These are phyloP conservation scores for Sciurus vulgaris DNA, from an alignment of 2,797 vertebrate genomes.

Conservation along the genomic window DNA sequence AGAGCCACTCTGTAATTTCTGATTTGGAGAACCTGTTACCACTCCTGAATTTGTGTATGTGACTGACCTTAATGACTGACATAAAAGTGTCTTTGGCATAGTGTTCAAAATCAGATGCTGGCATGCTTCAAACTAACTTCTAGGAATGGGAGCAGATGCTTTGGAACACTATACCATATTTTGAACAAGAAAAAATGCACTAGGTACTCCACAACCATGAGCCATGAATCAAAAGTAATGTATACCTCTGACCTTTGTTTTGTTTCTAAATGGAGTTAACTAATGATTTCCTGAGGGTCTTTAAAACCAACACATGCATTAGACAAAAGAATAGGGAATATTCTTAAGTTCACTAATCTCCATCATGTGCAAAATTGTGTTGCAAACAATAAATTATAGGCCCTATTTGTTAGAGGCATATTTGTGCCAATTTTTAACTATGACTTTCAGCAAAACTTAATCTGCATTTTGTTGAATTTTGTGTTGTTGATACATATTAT, in stretches of 20 bases:
- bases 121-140: constrained; percentile 44
- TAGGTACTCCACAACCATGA: background rate
- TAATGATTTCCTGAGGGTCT: constrained; percentile 27
- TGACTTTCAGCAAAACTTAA: constrained; percentile 70
- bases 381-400: background rate
- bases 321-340: background rate
- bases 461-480: constrained; percentile 62
- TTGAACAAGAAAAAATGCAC: constrained; percentile 27
- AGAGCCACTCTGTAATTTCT: constrained; percentile 69
- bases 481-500: constrained; percentile 42
- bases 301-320: background rate
- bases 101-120: constrained; percentile 19
- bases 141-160: constrained; percentile 33
- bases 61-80: constrained; percentile 73
- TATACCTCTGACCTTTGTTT: background rate
- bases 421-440: constrained; percentile 60
- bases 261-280: constrained; percentile 11
- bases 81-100: constrained; percentile 70
- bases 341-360: background rate
- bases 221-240: background rate
- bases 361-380: background rate
- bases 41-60: constrained; percentile 73
- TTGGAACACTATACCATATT: constrained; percentile 43
- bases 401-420: background rate
- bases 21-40: constrained; percentile 71